Percentiles rank a stretch among this genome's conserved stretches.
Conservation (phyloP, 2,888 invertebrate species). For the Cristatella mucedo region DNA sequence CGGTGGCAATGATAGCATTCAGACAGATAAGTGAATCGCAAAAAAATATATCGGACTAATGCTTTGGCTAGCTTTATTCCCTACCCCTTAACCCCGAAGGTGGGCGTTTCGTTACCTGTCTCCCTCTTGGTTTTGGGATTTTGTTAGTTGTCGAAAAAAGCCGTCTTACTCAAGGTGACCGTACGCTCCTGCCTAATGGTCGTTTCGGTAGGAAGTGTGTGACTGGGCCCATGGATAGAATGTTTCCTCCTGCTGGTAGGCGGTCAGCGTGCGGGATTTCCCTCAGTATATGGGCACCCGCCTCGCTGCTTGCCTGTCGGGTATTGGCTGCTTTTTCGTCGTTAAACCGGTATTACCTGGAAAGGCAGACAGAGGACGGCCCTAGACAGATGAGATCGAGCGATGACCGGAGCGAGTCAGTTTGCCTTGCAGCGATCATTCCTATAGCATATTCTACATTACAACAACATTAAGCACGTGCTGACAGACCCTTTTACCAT, state of each 20-base stretch:
- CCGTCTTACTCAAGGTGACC: slow-evolving; percentile 65
- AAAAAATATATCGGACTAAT: neutral
- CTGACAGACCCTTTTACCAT: slow-evolving; percentile 55
- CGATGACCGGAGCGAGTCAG: too few species aligned
- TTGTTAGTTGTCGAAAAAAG: slow-evolving; percentile 59
- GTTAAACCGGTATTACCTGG: slow-evolving; percentile 43
- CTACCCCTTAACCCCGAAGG: too few species aligned
- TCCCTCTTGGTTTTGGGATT: slow-evolving; percentile 77
- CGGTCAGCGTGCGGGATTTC: slow-evolving; percentile 46
- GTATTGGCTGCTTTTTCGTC: slow-evolving; percentile 44
- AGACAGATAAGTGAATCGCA: neutral
- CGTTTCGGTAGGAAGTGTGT: slow-evolving; percentile 67
- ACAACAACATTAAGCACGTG: slow-evolving; percentile 48
- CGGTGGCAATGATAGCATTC: neutral
- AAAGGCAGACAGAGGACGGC: too few species aligned
- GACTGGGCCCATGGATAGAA: slow-evolving; percentile 75
- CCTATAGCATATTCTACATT: slow-evolving; percentile 17
- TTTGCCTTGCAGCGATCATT: neutral
- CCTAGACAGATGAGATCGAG: too few species aligned
- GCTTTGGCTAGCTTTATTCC: too few species aligned
- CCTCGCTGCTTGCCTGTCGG: slow-evolving; percentile 47
- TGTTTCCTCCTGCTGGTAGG: slow-evolving; percentile 65
- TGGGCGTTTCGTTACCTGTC: slow-evolving; percentile 49
- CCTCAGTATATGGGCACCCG: slow-evolving; percentile 57
- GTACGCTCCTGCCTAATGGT: slow-evolving; percentile 71